Evolutionary conservation across 2,113 vertebrate genomes (phyloP).

Genomic region (Eurystomus gularis): DNA sequence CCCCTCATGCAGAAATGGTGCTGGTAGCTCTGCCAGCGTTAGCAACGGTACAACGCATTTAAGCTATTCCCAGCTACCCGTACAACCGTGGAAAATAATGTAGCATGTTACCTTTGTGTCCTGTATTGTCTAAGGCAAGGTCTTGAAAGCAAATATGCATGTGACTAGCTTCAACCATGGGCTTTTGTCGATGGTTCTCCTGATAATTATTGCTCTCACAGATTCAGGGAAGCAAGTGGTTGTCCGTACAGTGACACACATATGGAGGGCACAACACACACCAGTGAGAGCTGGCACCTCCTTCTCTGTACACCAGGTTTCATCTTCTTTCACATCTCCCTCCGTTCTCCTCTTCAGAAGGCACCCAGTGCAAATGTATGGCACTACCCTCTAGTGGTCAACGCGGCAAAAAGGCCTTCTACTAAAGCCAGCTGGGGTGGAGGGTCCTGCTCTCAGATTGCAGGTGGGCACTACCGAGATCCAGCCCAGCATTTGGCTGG

Average conservation of each 20-base stretch:
- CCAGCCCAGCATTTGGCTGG: background rate
- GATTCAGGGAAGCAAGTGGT: background rate
- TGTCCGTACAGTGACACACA: background rate
- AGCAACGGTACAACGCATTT: background rate
- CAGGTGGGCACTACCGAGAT: background rate
- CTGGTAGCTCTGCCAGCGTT: background rate
- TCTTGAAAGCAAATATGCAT: background rate
- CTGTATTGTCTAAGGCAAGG: background rate
- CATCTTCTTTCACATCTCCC: background rate
- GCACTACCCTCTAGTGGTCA: constrained; percentile 32
- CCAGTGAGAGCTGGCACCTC: background rate
- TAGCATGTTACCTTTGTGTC: background rate
- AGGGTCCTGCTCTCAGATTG: accelerated
- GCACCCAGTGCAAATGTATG: background rate
- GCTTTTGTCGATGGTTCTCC: background rate
- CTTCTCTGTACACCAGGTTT: background rate
- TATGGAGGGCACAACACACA: background rate
- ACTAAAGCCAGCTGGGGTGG: accelerated
- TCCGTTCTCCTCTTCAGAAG: accelerated
- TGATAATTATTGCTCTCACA: background rate
- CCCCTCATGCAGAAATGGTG: background rate
- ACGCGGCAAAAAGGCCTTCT: background rate
- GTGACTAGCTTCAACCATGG: background rate
- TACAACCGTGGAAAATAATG: background rate
- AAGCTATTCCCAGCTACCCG: background rate